A percentile compares a stretch with the other conserved stretches of the same genome.
phyloP scores from a whole-genome alignment of 1,140 invertebrate genomes.

The Mya arenaria region DNA sequence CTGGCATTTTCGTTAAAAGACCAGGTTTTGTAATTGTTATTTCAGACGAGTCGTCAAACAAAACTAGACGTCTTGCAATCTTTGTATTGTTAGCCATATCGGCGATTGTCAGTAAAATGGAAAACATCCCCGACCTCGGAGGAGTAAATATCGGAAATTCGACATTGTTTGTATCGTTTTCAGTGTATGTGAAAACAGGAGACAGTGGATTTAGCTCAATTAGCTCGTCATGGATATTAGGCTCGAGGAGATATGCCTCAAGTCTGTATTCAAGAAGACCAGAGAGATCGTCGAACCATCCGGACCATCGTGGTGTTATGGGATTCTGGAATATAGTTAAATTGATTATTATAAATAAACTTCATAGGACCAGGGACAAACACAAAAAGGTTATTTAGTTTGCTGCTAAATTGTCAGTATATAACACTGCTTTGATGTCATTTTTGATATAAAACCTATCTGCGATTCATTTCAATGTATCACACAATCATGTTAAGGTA shows the following conservation, averaged over 20 bases:
- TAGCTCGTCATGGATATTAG: conserved; percentile 17
- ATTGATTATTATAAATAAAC: too few relatives aligned
- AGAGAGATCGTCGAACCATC: conserved; percentile 37
- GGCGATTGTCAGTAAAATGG: conserved; percentile 49
- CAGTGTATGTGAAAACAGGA: conserved; percentile 12
- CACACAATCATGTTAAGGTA: too few relatives aligned
- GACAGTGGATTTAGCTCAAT: conserved; percentile 22
- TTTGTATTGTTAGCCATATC: conserved; percentile 61
- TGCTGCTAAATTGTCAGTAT: too few relatives aligned
- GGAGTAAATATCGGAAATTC: conserved; percentile 12
- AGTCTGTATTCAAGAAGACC: conserved; percentile 32
- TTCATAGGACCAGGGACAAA: too few relatives aligned
- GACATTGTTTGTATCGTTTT: neutral
- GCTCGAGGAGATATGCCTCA: conserved; percentile 21
- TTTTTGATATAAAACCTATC: too few relatives aligned
- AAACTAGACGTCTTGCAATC: conserved; percentile 43
- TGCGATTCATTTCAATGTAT: too few relatives aligned
- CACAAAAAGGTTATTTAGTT: too few relatives aligned
- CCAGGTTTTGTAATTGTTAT: conserved; percentile 82
- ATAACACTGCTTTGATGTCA: too few relatives aligned
- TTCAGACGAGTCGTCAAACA: conserved; percentile 82
- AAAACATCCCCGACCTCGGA: conserved; percentile 19
- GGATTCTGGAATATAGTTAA: conserved; percentile 9
- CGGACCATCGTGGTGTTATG: conserved; percentile 12
- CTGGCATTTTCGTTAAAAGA: neutral